Conservation (phyloP, 2,888 invertebrate species). For the Trichacis sp. region DNA sequence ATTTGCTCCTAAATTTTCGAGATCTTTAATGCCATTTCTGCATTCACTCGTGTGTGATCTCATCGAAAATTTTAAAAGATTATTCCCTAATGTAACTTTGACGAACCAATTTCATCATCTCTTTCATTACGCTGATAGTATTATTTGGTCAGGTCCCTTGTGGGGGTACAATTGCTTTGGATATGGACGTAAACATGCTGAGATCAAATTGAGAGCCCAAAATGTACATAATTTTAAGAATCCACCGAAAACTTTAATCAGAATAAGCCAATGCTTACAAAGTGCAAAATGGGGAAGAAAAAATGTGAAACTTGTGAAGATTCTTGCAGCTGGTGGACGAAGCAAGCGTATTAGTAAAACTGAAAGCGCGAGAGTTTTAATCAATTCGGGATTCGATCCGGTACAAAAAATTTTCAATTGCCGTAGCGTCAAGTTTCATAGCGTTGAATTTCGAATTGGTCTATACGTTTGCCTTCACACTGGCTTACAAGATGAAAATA, state of each 20-base stretch:
- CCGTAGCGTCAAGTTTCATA: too few relatives aligned
- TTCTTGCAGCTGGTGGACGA: too few relatives aligned
- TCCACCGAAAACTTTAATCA: slow-evolving; percentile 30
- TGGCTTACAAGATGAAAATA: too few relatives aligned
- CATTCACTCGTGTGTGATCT: slow-evolving; percentile 4
- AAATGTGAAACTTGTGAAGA: too few relatives aligned
- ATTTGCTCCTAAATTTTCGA: slow-evolving; percentile 13
- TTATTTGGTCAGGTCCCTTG: slow-evolving; percentile 35
- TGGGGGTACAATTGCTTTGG: slow-evolving; percentile 23
- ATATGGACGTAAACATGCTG: slow-evolving; percentile 25
- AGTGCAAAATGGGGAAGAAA: slow-evolving; percentile 36
- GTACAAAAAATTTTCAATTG: too few relatives aligned
- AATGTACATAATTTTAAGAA: slow-evolving; percentile 32
- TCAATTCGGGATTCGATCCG: too few relatives aligned
- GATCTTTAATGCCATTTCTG: slow-evolving; percentile 16
- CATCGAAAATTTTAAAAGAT: slow-evolving; percentile 1
- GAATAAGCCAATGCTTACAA: slow-evolving; percentile 26
- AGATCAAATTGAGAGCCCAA: slow-evolving; percentile 32
- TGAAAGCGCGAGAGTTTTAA: too few relatives aligned
- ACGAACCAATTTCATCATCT: slow-evolving; percentile 42
- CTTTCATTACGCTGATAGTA: slow-evolving; percentile 29
- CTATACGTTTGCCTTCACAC: too few relatives aligned
- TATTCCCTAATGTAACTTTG: slow-evolving; percentile 29
- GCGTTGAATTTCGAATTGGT: too few relatives aligned
- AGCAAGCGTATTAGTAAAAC: too few relatives aligned